These are phyloP conservation scores for Heliconius himera DNA, from an alignment of 1,140 invertebrate species.

Conservation along the genomic window DNA sequence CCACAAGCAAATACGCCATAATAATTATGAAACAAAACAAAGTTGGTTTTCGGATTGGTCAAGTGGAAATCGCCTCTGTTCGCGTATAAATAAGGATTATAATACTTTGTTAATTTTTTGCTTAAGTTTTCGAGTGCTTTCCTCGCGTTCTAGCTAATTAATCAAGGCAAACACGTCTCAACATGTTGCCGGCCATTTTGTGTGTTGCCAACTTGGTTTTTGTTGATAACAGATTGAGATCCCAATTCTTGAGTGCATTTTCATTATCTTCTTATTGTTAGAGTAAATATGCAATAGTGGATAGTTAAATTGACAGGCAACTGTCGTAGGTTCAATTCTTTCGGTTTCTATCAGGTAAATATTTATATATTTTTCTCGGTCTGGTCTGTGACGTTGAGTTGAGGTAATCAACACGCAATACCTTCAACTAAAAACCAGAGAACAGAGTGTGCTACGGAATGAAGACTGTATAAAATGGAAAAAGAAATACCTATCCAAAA, in stretches of 20 bases:
- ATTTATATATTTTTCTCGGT: too few species aligned
- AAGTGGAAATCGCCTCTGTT: slow-evolving; percentile 13
- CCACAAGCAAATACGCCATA: slow-evolving; percentile 23
- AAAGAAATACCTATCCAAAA: not conserved
- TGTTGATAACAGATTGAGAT: slow-evolving; percentile 57
- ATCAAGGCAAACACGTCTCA: slow-evolving; percentile 41
- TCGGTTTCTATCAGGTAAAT: too few species aligned
- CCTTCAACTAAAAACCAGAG: too few species aligned
- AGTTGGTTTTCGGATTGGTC: not conserved
- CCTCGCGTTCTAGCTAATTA: slow-evolving; percentile 37
- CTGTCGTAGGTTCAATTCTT: too few species aligned
- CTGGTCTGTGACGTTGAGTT: too few species aligned
- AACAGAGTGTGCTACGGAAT: too few species aligned
- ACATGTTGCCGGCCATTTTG: slow-evolving; percentile 31
- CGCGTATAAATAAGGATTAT: slow-evolving; percentile 1
- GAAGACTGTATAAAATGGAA: too few species aligned
- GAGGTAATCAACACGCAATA: too few species aligned
- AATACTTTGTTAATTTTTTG: slow-evolving; percentile 27
- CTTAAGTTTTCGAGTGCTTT: slow-evolving; percentile 29
- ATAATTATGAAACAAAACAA: slow-evolving; percentile 28
- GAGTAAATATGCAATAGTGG: not conserved
- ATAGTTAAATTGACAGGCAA: not conserved
- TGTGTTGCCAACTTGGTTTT: slow-evolving; percentile 40
- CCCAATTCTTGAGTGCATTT: slow-evolving; percentile 35
- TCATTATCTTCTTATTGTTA: not conserved